These are phyloP conservation scores for Drosophila kanekoi DNA, from an alignment of 2,888 invertebrate genomes.

Conservation along the genomic window DNA sequence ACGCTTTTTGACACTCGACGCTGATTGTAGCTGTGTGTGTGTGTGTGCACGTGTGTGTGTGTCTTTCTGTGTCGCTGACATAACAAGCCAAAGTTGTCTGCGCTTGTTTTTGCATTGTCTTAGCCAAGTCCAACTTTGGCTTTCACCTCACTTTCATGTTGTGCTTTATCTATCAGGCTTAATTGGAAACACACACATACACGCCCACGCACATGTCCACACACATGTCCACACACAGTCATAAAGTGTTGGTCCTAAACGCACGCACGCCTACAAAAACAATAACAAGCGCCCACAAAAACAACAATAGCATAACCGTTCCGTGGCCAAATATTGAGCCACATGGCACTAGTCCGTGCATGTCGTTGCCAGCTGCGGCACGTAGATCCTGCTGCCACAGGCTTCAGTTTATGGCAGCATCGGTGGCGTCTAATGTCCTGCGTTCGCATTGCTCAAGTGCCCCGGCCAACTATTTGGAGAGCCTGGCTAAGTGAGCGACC, in stretches of 20 bases:
- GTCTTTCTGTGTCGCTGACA: slow-evolving; percentile 24
- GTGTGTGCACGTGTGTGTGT: background rate
- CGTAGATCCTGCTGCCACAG: slow-evolving; percentile 34
- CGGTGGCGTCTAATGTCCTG: slow-evolving; percentile 11
- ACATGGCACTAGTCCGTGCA: slow-evolving; percentile 10
- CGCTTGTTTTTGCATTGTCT: slow-evolving; percentile 47
- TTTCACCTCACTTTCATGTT: slow-evolving; percentile 69
- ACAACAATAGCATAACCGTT: slow-evolving; percentile 13
- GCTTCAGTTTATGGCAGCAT: slow-evolving; percentile 28
- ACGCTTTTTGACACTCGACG: slow-evolving; percentile 38
- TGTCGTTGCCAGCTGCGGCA: slow-evolving; percentile 35
- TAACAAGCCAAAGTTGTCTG: slow-evolving; percentile 30
- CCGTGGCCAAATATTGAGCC: slow-evolving; percentile 46
- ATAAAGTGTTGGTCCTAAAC: slow-evolving; percentile 64
- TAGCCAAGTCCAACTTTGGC: slow-evolving; percentile 50
- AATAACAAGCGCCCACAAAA: slow-evolving; percentile 29
- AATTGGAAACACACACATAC: slow-evolving; percentile 70
- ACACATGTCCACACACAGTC: background rate
- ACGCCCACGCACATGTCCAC: background rate
- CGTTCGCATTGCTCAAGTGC: slow-evolving; percentile 9
- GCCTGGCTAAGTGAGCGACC: background rate
- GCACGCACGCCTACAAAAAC: slow-evolving; percentile 53
- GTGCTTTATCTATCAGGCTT: slow-evolving; percentile 68
- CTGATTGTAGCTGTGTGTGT: slow-evolving; percentile 9
- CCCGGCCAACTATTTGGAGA: slow-evolving; percentile 5